Conservation (phyloP, 1,140 invertebrate species). For the Nasonia giraulti region DNA sequence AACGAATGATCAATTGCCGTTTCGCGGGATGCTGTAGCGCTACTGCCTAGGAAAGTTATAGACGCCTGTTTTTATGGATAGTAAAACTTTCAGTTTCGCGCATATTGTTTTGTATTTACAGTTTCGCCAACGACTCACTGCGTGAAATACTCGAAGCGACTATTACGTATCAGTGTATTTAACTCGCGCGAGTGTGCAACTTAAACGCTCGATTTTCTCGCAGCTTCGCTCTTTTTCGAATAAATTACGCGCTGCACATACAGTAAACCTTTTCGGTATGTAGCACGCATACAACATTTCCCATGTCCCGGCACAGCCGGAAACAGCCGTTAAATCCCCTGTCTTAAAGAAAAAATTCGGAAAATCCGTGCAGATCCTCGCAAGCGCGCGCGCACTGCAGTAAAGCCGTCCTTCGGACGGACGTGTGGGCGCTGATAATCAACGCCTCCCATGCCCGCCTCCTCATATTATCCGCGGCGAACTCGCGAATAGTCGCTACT, state of each 20-base stretch:
- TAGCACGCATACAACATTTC: too few species aligned
- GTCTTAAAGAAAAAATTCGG: background rate
- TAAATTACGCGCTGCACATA: background rate
- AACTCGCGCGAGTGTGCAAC: background rate
- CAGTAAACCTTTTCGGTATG: background rate
- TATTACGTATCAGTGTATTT: background rate
- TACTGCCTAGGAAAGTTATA: too few species aligned
- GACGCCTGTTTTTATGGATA: too few species aligned
- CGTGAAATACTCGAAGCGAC: too few species aligned
- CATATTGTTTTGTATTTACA: too few species aligned
- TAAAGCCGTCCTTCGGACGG: background rate
- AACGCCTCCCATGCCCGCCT: background rate
- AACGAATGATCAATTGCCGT: background rate
- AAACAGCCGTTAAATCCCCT: background rate
- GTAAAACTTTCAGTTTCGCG: too few species aligned
- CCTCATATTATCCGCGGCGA: background rate
- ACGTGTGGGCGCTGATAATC: background rate
- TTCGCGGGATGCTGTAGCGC: too few species aligned
- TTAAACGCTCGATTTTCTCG: background rate
- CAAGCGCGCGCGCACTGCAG: too few species aligned
- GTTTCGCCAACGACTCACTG: too few species aligned
- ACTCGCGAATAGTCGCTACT: background rate
- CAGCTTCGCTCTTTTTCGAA: background rate
- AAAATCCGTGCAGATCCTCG: background rate
- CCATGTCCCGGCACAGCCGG: background rate